Conservation (phyloP, 1,140 invertebrate genomes). For the Musca vetustissima region DNA sequence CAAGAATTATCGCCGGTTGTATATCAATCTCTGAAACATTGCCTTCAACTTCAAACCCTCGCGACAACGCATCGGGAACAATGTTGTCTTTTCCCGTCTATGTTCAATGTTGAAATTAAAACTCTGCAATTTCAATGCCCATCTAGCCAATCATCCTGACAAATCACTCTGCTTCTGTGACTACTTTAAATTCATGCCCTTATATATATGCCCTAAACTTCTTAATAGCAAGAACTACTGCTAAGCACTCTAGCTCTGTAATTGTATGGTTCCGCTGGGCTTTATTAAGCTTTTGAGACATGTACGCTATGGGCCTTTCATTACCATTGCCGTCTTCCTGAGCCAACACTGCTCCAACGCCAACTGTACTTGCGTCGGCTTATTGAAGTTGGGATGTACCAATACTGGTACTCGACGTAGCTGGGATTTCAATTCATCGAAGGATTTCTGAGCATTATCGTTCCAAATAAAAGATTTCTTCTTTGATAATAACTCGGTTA, state of each 20-base stretch:
- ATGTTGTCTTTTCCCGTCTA: no score
- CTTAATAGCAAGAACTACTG: conserved; percentile 11
- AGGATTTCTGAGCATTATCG: neutral
- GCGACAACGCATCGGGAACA: no score
- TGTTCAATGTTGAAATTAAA: conserved; percentile 39
- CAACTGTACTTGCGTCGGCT: conserved; percentile 29
- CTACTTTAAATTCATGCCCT: conserved; percentile 48
- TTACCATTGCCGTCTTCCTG: conserved; percentile 25
- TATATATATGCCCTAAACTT: conserved; percentile 56
- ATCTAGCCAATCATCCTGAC: conserved; percentile 39
- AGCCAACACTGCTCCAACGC: no score
- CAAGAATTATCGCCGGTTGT: no score
- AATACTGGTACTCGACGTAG: neutral
- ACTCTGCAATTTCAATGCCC: conserved; percentile 37
- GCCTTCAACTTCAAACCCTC: no score
- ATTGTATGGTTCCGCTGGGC: conserved; percentile 22
- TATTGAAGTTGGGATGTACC: conserved; percentile 29
- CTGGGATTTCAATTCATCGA: neutral
- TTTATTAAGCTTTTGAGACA: no score
- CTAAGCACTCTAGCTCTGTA: conserved; percentile 22
- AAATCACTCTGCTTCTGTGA: conserved; percentile 53
- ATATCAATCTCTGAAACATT: no score
- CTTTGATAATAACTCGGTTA: neutral
- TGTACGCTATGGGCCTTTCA: no score
- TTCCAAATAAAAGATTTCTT: neutral